Evolutionary conservation across 2,797 vertebrate genomes (phyloP).

Genomic region (Meriones psammophilus): DNA sequence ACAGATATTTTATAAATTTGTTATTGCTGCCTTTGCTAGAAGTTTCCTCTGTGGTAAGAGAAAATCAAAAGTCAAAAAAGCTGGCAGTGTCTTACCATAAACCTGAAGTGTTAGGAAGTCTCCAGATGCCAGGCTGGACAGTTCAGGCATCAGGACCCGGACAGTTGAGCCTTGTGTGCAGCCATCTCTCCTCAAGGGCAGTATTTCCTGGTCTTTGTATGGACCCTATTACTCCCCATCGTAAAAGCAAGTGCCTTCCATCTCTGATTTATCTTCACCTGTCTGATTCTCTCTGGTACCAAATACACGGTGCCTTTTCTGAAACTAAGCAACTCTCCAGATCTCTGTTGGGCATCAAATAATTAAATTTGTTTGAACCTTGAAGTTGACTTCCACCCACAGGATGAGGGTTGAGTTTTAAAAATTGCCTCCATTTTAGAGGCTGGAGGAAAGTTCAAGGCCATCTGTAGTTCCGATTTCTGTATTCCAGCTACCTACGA

Average conservation of each 20-base stretch:
- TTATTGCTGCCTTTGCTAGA: slow-evolving; percentile 29
- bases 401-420: neutral
- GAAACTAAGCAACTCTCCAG: neutral
- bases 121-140: neutral
- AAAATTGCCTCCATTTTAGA: neutral
- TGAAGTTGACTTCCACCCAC: neutral
- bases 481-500: neutral
- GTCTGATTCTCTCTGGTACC: neutral
- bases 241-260: neutral
- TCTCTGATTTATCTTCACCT: neutral
- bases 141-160: neutral
- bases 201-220: neutral
- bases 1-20: slow-evolving; percentile 55
- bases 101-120: slow-evolving; percentile 12
- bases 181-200: neutral
- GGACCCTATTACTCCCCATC: neutral
- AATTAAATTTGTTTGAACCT: neutral
- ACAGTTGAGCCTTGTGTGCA: neutral
- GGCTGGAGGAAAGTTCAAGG: neutral
- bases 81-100: neutral
- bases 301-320: neutral
- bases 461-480: neutral
- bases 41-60: slow-evolving; percentile 36
- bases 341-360: neutral
- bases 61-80: neutral